Base-by-base conservation (phyloP, 2,797 vertebrate species). In the Anolis apletophallus region DNA sequence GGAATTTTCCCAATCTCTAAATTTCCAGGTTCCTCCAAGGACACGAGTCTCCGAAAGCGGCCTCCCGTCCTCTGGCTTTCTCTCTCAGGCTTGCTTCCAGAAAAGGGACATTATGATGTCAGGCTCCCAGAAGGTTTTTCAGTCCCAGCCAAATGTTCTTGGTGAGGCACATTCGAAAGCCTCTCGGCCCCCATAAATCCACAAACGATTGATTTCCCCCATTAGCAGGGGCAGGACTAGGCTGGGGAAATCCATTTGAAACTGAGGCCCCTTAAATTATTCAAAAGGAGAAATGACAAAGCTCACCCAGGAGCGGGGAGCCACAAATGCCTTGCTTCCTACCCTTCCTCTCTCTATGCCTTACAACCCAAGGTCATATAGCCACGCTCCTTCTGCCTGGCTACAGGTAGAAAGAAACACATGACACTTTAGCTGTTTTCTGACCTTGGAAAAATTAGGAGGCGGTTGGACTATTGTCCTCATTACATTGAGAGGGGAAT, bases 201-300 rank as follows among this genome's bases (percentile, higher is more conserved):
- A 93, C 54, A 92, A 94, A 26, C 82, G 92, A 95, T 96, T 6
- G 91, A 95, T 95, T 95, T 95, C 95, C 92, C 94, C 95, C 93
- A 93, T 96, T 95, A 96, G 93, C 76, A 26, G 80, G 71, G 86
- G 78, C 61, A 92, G 88, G 93, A 90, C 36, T 1, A 80, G 80
- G 92, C 93, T 90, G 92, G 84, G 91, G 92, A 85, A 90, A 86
- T 88, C 89, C 71, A 61, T 94, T 91, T 87, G 84, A 80, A 91
- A 89, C 87, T 12, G 82, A 94, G 84, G 7, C 10, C 0, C 87
- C 0, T 11, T 96, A 91, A 96, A 96, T 96, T 95, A 96, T 96
- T 96, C 93, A 96, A 57, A 0, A 80, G 0, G 0, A 55, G 89
- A 83, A 91, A 96, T 95, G 95, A 96, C 61, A 26, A 90, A 90